Evolutionary conservation across 2,113 vertebrate genomes (phyloP).

Genomic region (Alaudala cheleensis): DNA sequence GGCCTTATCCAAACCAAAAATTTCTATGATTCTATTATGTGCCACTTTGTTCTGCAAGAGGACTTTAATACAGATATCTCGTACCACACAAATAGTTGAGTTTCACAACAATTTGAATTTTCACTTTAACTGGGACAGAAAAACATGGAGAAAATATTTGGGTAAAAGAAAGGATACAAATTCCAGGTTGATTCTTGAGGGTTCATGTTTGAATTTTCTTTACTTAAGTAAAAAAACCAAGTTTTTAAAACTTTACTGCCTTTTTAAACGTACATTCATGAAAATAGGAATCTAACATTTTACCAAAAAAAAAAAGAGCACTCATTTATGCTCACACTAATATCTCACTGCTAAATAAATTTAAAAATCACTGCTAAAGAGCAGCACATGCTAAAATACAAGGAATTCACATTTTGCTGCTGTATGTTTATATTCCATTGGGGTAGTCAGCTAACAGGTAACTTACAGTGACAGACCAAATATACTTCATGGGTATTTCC

Average conservation of each 20-base stretch:
- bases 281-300: background rate
- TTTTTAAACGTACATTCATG: background rate
- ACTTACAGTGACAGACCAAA: background rate
- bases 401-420: background rate
- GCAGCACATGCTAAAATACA: background rate
- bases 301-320: background rate
- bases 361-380: background rate
- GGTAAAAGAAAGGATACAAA: background rate
- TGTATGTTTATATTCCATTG: background rate
- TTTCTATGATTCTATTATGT: background rate
- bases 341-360: background rate
- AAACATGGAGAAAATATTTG: background rate
- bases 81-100: background rate
- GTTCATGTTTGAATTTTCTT: background rate
- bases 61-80: background rate
- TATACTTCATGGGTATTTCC: background rate
- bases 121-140: background rate
- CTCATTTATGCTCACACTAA: background rate
- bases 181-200: background rate
- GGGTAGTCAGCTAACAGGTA: background rate
- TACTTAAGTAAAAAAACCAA: background rate
- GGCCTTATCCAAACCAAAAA: background rate
- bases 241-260: background rate
- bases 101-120: background rate
- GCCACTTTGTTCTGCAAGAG: background rate